These are phyloP conservation scores for Tenthredo scrophulariae DNA, from an alignment of 2,888 invertebrate genomes.

Conservation along the genomic window DNA sequence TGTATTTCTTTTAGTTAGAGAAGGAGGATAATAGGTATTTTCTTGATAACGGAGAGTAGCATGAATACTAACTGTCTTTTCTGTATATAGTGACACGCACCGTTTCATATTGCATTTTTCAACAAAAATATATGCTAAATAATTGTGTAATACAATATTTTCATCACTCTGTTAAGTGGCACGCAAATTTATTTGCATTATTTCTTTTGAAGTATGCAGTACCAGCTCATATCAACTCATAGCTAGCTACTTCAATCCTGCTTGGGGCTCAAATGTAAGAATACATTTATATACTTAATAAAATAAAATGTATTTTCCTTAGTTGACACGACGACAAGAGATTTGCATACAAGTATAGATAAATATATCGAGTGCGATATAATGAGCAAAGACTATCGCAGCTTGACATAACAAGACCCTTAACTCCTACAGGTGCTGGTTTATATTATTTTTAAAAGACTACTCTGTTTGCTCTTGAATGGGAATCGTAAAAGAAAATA, in stretches of 20 bases:
- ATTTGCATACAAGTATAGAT: conserved; percentile 17
- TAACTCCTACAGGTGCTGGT: conserved; percentile 53
- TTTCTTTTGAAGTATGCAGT: conserved; percentile 52
- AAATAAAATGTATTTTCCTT: conserved; percentile 42
- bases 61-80: conserved; percentile 77
- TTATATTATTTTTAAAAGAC: conserved; percentile 41
- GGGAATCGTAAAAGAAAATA: conserved; percentile 26
- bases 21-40: not conserved
- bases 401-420: conserved; percentile 47
- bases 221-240: conserved; percentile 69
- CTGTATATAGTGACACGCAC: conserved; percentile 70
- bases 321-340: conserved; percentile 17
- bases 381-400: not conserved
- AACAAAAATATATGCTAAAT: conserved; percentile 41
- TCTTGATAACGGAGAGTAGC: conserved; percentile 71
- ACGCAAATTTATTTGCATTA: conserved; percentile 43
- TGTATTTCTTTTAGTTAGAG: not conserved
- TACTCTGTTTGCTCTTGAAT: conserved; percentile 47
- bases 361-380: conserved; percentile 8
- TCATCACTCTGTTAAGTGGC: conserved; percentile 26
- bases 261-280: conserved; percentile 76
- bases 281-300: conserved; percentile 56
- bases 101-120: conserved; percentile 49
- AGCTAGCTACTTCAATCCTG: conserved; percentile 70
- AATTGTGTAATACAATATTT: conserved; percentile 28